Base-by-base conservation (phyloP, 2,113 vertebrate species). In the Seriola dumerili region DNA sequence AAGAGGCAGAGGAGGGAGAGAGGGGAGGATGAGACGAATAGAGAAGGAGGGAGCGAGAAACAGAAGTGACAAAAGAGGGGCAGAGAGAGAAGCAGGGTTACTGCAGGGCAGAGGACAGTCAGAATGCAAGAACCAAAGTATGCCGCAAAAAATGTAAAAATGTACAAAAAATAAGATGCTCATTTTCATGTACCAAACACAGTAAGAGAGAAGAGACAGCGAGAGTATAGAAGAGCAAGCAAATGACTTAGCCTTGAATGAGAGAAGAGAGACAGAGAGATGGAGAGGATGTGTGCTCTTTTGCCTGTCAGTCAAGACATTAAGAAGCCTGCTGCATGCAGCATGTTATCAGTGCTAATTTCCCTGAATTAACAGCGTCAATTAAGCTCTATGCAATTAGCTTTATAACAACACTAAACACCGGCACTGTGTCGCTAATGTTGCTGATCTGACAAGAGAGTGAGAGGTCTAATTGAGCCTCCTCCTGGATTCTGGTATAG, bases 301-400 rank as follows among this genome's bases (percentile, higher is more conserved):
- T 72, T 75, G 89, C 89, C 81, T 86, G 91, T 93, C 93, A 95
- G 81, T 93, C 91, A 93, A 90, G 88, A 84, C 88, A 92, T 89
- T 81, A 89, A 90, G 91, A 90, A 91, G 90, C 86, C 84, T 83
- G 85, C 85, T 90, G 84, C 90, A 92, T 92, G 90, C 90, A 91
- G 86, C 89, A 83, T 97, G 96, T 97, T 97, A 97, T 96, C 96
- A 97, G 95, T 91, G 96, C 96, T 96, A 97, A 97, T 98, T 96
- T 96, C 95, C 96, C 87, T 95, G 96, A 97, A 97, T 97, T 97
- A 97, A 97, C 96, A 97, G 96, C 96, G 95, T 96, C 97, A 97
- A 98, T 98, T 98, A 98, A 96, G 96, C 96, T 95, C 96, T 96
- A 96, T 96, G 96, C 96, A 97, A 97, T 97, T 97, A 97, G 96